phyloP scores from a whole-genome alignment of 2,888 invertebrate genomes.

The Synergus laeviventris region DNA sequence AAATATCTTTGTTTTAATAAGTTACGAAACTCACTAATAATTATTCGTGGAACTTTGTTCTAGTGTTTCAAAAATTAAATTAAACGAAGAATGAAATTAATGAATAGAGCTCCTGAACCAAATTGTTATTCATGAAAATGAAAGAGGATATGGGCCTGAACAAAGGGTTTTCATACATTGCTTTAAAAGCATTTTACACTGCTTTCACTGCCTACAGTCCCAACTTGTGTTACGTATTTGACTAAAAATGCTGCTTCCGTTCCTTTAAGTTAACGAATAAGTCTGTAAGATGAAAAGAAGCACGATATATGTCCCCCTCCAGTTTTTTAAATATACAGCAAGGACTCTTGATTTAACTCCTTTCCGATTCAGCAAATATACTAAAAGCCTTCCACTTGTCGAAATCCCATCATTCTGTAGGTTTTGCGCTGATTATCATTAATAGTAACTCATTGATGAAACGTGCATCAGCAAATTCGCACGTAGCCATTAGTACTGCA shows the following conservation, averaged over 20 bases:
- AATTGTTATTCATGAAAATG: background rate
- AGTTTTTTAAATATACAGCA: background rate
- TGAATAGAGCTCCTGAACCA: background rate
- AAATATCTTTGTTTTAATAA: background rate
- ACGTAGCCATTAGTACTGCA: background rate
- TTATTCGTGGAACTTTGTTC: background rate
- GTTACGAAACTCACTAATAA: background rate
- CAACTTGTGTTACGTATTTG: background rate
- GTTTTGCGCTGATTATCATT: background rate
- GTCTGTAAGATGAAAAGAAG: background rate
- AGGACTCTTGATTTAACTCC: background rate
- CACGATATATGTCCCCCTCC: background rate
- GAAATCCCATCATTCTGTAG: background rate
- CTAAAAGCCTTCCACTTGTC: background rate
- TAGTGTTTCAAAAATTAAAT: background rate
- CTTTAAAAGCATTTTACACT: background rate
- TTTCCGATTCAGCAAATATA: background rate
- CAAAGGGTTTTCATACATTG: background rate
- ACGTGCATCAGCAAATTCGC: background rate
- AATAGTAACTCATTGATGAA: background rate
- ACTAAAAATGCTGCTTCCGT: background rate
- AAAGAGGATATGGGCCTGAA: background rate
- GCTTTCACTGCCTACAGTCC: background rate
- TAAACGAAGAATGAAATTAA: background rate
- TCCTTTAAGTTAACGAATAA: background rate